phyloP scores from a whole-genome alignment of 2,797 vertebrate genomes.

The Cyclura pinguis region DNA sequence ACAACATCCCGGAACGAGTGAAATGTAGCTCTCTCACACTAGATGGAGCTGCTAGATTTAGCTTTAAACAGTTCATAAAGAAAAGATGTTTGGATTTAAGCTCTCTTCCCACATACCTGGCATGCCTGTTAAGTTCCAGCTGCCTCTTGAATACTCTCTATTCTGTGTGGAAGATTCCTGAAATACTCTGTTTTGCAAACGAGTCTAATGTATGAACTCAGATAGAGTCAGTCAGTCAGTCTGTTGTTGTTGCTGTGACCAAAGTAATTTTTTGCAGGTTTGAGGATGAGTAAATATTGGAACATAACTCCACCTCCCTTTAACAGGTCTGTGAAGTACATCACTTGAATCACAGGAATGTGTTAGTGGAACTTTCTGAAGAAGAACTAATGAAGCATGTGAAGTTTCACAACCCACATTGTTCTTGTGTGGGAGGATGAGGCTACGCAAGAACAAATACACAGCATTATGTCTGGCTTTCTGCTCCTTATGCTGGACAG shows the following conservation, averaged over 20 bases:
- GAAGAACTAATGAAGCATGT: background rate
- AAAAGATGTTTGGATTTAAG: background rate
- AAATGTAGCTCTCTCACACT: background rate
- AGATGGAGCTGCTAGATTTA: background rate
- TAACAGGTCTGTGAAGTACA: fast-evolving
- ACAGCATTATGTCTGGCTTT: background rate
- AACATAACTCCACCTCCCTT: background rate
- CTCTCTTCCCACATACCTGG: constrained; percentile 20
- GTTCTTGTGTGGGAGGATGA: fast-evolving
- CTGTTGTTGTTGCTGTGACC: constrained; percentile 7
- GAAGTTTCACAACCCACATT: background rate
- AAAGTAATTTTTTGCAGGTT: background rate
- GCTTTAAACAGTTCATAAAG: constrained; percentile 16
- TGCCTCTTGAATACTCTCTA: background rate
- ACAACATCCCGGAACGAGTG: background rate
- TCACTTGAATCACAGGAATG: fast-evolving
- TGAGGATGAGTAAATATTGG: constrained; percentile 32
- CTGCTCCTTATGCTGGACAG: background rate
- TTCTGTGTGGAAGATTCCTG: background rate
- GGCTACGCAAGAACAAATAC: background rate
- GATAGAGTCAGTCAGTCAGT: background rate
- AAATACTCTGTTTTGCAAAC: background rate
- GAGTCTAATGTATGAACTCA: background rate
- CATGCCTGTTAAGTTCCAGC: background rate
- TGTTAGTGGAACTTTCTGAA: background rate